phyloP scores from a whole-genome alignment of 2,113 vertebrate genomes.

The Deroptyus accipitrinus region DNA sequence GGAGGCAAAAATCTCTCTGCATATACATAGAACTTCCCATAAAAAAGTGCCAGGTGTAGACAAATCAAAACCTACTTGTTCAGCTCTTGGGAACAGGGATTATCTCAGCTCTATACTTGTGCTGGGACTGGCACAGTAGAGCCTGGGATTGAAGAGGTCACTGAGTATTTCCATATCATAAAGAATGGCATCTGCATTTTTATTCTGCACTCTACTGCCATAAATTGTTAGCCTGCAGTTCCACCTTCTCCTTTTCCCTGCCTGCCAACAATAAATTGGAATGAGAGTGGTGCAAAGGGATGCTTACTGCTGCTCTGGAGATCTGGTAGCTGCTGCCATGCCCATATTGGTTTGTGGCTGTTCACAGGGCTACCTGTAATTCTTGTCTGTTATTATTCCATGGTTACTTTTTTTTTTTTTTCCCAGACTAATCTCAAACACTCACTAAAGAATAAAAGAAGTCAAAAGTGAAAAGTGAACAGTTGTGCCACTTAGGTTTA shows the following conservation, averaged over 20 bases:
- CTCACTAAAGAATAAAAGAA: constrained; percentile 45
- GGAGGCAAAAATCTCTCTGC: not conserved
- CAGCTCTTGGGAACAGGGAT: not conserved
- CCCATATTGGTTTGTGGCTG: not conserved
- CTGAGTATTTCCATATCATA: not conserved
- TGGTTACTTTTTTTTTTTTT: not conserved
- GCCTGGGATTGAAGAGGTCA: not conserved
- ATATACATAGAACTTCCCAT: not conserved
- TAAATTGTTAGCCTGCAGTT: not conserved
- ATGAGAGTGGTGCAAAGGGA: not conserved
- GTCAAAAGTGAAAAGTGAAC: constrained; percentile 61
- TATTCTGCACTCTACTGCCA: not conserved
- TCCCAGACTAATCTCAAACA: constrained; percentile 53
- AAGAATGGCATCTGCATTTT: not conserved
- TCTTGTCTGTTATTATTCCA: constrained; percentile 29
- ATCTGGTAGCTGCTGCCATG: not conserved
- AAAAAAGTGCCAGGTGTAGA: not conserved
- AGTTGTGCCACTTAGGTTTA: constrained; percentile 40
- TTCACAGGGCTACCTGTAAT: constrained; percentile 20
- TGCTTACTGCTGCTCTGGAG: not conserved
- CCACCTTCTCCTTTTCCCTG: not conserved
- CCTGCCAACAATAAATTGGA: not conserved
- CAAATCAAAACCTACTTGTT: not conserved
- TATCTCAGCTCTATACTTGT: not conserved
- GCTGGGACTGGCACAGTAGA: not conserved